Evolutionary conservation across 2,888 invertebrate species (phyloP).

Genomic region (Thecophora atra): DNA sequence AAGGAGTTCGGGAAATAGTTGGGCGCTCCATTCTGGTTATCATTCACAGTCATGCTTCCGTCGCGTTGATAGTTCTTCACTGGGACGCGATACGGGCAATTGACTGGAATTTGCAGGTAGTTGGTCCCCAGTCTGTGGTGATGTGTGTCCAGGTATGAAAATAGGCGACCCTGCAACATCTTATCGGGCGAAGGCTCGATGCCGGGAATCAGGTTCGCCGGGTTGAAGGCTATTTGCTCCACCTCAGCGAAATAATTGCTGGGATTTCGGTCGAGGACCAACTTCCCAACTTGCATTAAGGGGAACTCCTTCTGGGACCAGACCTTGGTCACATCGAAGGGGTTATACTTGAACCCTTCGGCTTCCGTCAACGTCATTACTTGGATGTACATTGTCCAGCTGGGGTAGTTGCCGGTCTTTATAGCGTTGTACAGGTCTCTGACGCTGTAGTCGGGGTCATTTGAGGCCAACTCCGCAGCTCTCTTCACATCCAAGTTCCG

Average conservation of each 20-base stretch:
- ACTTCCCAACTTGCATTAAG: constrained; percentile 85
- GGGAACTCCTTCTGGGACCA: constrained; percentile 91
- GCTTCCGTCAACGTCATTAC: constrained; percentile 91
- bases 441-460: constrained; percentile 89
- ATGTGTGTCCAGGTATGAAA: constrained; percentile 92
- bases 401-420: constrained; percentile 74
- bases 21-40: constrained; percentile 87
- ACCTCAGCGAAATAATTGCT: constrained; percentile 93
- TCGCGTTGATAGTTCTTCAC: constrained; percentile 86
- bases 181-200: constrained; percentile 94
- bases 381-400: constrained; percentile 85
- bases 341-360: constrained; percentile 81
- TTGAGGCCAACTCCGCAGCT: constrained; percentile 69
- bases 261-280: constrained; percentile 88
- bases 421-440: constrained; percentile 91
- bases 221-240: constrained; percentile 91
- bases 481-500: constrained; percentile 71
- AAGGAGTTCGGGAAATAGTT: constrained; percentile 98
- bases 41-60: constrained; percentile 77
- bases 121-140: constrained; percentile 91
- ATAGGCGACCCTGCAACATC: constrained; percentile 88
- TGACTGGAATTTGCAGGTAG: constrained; percentile 91
- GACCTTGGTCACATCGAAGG: constrained; percentile 92
- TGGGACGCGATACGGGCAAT: constrained; percentile 84
- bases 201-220: constrained; percentile 89